Evolutionary conservation across 1,140 invertebrate genomes (phyloP), one percentile per base, ranked within the genome.

Genomic region (Drosophila melanica): DNA sequence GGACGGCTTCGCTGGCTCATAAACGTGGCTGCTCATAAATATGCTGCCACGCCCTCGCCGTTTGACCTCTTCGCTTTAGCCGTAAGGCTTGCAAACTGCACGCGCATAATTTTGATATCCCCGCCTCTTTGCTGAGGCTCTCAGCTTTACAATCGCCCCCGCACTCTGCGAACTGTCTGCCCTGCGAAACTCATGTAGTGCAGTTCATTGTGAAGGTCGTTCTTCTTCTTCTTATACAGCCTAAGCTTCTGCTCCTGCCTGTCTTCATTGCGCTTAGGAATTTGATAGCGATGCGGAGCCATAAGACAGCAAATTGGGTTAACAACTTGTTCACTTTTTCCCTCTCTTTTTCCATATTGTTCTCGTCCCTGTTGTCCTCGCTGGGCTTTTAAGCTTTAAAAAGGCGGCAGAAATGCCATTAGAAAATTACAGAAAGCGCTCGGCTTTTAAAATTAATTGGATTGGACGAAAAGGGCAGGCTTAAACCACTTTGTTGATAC

Each of bases 21-120:
- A 73, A 67, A 66, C 77, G 70, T 78, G 81, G 66, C 59, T 72
- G 78, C 70, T 72, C 82, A 86, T 86, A 86, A 86, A 76, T 85
- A 71, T 74, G 1, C 41, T 14, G 9, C 53, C 66, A 66, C 64
- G 47, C 48, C 59, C 27, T 8, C 64, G 45, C 14, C 35, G 10
- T 18, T 59, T 7, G 23, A 78, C 74, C 65, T 64, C 79, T 75
- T 74, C 1, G 51, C 30, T 47, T 69, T 58, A 12, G 37, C 53
- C 54, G 35, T 80, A 78, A 87, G 70, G 58, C 76, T 78, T 78
- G 63, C 70, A 69, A 75, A 75, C 62, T 87, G 81, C 82, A 86
- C 53, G 59, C 75, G 78, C 70, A 85, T 85, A 86, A 86, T 87
- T 87, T 72, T 59, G 57, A 48, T 62, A 55, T 37, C 39, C 33